Evolutionary conservation across 1,140 invertebrate species (phyloP).

Genomic region (Muscidifurax raptorellus): DNA sequence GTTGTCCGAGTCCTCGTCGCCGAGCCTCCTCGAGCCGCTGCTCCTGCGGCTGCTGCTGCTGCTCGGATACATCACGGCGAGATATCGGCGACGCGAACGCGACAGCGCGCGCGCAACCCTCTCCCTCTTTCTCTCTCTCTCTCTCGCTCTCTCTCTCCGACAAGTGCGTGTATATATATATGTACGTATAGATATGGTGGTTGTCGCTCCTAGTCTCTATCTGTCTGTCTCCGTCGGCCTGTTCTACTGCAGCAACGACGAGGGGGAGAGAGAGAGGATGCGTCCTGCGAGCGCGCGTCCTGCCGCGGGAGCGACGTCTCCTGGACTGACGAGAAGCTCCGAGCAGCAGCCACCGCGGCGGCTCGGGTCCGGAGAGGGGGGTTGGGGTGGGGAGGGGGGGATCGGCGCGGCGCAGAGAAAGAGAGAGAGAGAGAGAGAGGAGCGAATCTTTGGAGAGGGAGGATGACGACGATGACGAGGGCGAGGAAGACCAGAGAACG

Average conservation of each 20-base stretch:
- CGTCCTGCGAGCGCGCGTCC: conserved; percentile 60
- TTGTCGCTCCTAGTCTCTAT: conserved; percentile 9
- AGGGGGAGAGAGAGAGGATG: too few relatives aligned
- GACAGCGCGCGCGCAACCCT: background rate
- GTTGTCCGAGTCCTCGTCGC: background rate
- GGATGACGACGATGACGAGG: background rate
- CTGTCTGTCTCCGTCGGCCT: background rate
- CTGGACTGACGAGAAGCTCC: conserved; percentile 67
- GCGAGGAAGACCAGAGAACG: background rate
- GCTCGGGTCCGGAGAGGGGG: background rate
- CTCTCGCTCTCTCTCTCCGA: background rate
- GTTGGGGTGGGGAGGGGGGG: background rate
- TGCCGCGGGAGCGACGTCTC: conserved; percentile 71
- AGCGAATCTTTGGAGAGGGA: conserved; percentile 37
- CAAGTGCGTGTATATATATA: too few relatives aligned
- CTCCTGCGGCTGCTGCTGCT: background rate
- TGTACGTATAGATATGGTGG: background rate
- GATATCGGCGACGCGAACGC: background rate
- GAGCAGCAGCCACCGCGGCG: conserved; percentile 47
- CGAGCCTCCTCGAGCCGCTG: background rate
- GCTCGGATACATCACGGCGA: background rate
- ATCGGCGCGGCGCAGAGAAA: too few relatives aligned
- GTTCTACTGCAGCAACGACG: background rate
- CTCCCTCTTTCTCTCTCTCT: background rate
- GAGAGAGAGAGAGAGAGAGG: too few relatives aligned